Percentiles rank a stretch among this genome's conserved stretches.
Conservation (phyloP, 2,113 vertebrate species). For the Sialia sialis region DNA sequence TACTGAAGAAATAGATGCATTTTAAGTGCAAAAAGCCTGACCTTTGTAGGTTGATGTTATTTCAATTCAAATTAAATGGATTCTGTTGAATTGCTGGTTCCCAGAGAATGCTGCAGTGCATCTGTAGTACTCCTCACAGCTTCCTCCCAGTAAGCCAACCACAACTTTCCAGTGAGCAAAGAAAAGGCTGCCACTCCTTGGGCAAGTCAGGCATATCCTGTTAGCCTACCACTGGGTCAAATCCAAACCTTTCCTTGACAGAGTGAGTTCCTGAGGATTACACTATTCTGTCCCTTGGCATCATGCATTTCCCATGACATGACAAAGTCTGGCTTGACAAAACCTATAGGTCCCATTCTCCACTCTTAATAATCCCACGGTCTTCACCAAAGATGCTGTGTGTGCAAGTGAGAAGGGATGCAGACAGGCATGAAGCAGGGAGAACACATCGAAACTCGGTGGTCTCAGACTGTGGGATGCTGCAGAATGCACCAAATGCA, state of each 20-base stretch:
- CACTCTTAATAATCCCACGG: not conserved
- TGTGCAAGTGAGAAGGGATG: not conserved
- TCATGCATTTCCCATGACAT: not conserved
- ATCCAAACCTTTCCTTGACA: not conserved
- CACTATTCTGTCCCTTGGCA: not conserved
- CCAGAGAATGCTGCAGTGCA: not conserved
- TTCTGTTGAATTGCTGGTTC: not conserved
- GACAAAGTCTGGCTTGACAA: not conserved
- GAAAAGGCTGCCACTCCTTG: not conserved
- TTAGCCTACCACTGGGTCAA: not conserved
- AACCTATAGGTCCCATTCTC: not conserved
- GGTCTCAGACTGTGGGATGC: not conserved
- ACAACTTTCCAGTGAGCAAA: not conserved
- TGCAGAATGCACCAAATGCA: not conserved
- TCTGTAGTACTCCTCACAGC: not conserved
- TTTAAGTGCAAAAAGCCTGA: not conserved
- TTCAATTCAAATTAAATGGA: not conserved
- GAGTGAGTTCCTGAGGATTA: not conserved
- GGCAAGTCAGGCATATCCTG: not conserved
- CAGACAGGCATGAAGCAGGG: not conserved
- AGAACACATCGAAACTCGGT: accelerated
- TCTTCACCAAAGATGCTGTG: not conserved
- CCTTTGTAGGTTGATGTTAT: not conserved
- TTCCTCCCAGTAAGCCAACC: not conserved
- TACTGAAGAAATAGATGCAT: not conserved